A percentile compares a stretch with the other conserved stretches of the same genome.
phyloP scores from a whole-genome alignment of 2,888 invertebrate species.

The Ophion ventricosus region DNA sequence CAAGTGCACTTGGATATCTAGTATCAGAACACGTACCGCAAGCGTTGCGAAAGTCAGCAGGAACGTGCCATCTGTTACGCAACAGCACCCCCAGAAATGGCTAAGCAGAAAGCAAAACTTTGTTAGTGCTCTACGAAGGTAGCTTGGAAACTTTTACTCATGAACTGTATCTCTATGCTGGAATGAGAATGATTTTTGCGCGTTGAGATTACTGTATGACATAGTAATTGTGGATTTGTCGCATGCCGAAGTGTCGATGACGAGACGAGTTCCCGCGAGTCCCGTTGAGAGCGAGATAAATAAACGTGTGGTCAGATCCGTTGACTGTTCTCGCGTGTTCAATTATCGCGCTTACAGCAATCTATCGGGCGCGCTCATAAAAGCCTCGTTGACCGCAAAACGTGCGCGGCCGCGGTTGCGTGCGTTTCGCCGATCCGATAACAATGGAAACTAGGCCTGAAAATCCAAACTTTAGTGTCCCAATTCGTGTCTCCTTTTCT shows the following conservation, averaged over 20 bases:
- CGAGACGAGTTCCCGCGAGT: background rate
- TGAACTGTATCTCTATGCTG: conserved; percentile 2
- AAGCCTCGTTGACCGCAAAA: conserved; percentile 59
- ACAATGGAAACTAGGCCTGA: conserved; percentile 47
- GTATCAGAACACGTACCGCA: background rate
- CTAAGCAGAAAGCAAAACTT: conserved; percentile 68
- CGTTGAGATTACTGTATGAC: background rate
- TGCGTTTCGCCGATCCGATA: conserved; percentile 50
- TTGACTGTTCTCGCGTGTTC: conserved; percentile 61
- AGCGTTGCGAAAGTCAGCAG: conserved; percentile 28
- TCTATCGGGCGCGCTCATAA: conserved; percentile 6
- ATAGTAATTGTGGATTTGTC: no score
- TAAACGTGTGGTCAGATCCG: conserved; percentile 41
- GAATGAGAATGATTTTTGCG: background rate
- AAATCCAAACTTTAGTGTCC: conserved; percentile 34
- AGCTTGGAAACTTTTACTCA: background rate
- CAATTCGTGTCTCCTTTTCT: conserved; percentile 18
- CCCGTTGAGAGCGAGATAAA: conserved; percentile 40
- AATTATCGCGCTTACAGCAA: conserved; percentile 47
- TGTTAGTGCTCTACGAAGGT: conserved; percentile 12
- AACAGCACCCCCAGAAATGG: conserved; percentile 73
- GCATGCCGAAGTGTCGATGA: no score
- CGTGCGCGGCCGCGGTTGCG: conserved; percentile 33
- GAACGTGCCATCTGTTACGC: conserved; percentile 70
- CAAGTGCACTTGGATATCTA: background rate